Conservation (phyloP, 2,113 vertebrate species). For the Rhegmatorhina hoffmannsi region DNA sequence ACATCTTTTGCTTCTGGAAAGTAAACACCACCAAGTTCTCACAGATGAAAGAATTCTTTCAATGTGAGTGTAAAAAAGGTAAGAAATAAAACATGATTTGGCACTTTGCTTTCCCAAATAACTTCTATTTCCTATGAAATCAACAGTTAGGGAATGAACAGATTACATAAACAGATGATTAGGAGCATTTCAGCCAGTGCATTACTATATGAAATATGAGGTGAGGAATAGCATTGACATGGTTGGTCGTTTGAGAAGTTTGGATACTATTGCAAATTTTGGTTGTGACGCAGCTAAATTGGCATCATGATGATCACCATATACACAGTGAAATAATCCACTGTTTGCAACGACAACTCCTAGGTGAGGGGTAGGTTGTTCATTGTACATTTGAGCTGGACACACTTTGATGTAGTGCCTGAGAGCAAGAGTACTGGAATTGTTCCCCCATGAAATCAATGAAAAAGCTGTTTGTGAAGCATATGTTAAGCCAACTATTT, state of each 20-base stretch:
- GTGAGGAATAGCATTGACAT: not conserved
- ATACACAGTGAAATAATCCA: not conserved
- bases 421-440: not conserved
- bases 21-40: not conserved
- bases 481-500: not conserved
- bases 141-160: not conserved
- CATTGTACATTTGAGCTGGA: not conserved
- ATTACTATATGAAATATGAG: not conserved
- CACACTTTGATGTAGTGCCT: not conserved
- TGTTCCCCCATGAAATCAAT: not conserved
- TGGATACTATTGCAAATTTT: not conserved
- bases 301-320: not conserved
- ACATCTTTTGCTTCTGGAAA: not conserved
- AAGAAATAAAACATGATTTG: not conserved
- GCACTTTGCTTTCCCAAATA: not conserved
- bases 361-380: not conserved
- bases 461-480: not conserved
- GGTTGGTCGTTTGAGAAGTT: no score
- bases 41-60: not conserved
- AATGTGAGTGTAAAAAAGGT: not conserved
- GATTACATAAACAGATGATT: not conserved
- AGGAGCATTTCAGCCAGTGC: not conserved
- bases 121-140: not conserved
- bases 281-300: not conserved
- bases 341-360: not conserved